Evolutionary conservation across 2,113 vertebrate genomes (phyloP).

Genomic region (Tragelaphus strepsiceros): DNA sequence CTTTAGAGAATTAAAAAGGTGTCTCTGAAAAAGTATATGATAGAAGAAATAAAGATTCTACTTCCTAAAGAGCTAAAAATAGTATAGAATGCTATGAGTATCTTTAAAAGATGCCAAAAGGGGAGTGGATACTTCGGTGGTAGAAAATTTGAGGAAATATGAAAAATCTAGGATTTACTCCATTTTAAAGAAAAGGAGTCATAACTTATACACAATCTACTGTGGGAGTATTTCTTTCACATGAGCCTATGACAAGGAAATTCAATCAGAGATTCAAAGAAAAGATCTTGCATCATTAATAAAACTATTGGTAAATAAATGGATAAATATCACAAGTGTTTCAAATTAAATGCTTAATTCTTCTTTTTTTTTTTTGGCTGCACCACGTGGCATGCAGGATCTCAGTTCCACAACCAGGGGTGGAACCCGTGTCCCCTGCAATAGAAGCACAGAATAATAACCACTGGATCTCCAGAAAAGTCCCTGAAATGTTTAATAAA

Average conservation of each 20-base stretch:
- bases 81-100: neutral
- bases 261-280: neutral
- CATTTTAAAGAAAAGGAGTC: neutral
- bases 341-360: conserved; percentile 6
- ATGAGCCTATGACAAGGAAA: neutral
- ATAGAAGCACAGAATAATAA: neutral
- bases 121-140: neutral
- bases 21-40: neutral
- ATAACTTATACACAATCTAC: neutral
- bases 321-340: neutral
- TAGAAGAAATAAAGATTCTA: neutral
- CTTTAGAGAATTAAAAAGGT: neutral
- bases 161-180: neutral
- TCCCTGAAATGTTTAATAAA: neutral
- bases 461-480: neutral
- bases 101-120: neutral
- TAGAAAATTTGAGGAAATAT: neutral
- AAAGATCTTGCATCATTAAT: neutral
- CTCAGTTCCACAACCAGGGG: neutral
- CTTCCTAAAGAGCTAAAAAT: neutral
- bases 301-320: neutral
- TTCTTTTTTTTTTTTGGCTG: neutral
- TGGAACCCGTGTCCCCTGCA: neutral
- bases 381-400: neutral
- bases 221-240: neutral